phyloP scores from a whole-genome alignment of 2,888 invertebrate species.

The Acronicta alni region DNA sequence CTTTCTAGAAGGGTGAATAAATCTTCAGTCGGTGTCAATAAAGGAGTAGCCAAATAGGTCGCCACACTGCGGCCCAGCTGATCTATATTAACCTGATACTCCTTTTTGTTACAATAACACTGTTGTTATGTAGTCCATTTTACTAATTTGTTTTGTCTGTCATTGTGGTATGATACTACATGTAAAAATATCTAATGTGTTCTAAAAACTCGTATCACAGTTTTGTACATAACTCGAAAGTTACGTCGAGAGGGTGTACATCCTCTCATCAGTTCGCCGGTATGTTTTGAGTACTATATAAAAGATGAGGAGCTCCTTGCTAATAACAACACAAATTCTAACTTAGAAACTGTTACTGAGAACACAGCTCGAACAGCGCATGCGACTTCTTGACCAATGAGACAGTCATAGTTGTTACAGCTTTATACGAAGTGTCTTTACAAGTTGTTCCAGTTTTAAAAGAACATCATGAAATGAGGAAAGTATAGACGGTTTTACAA shows the following conservation, averaged over 20 bases:
- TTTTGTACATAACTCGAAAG: no score
- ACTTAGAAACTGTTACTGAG: no score
- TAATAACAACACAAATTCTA: no score
- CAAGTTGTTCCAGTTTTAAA: constrained; percentile 13
- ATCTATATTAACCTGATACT: constrained; percentile 9
- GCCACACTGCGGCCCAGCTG: constrained; percentile 6
- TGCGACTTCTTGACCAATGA: no score
- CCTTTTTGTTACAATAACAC: constrained; percentile 17
- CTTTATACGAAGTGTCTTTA: constrained; percentile 2
- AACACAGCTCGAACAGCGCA: no score
- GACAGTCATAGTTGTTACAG: no score
- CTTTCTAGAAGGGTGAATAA: constrained; percentile 41
- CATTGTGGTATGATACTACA: not conserved
- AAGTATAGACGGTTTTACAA: constrained; percentile 4
- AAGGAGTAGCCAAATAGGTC: constrained; percentile 13
- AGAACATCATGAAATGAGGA: constrained; percentile 8
- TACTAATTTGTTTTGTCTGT: not conserved
- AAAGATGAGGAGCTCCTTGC: no score
- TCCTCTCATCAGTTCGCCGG: no score
- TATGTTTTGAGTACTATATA: no score
- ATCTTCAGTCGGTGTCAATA: constrained; percentile 34
- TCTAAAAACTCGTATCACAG: constrained; percentile 3
- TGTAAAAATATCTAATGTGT: not conserved
- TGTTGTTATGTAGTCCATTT: constrained; percentile 13
- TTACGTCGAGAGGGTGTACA: no score